A percentile compares a stretch with the other conserved stretches of the same genome.
These are phyloP conservation scores for Lagorchestes hirsutus DNA, from an alignment of 2,797 vertebrate genomes.

Conservation along the genomic window DNA sequence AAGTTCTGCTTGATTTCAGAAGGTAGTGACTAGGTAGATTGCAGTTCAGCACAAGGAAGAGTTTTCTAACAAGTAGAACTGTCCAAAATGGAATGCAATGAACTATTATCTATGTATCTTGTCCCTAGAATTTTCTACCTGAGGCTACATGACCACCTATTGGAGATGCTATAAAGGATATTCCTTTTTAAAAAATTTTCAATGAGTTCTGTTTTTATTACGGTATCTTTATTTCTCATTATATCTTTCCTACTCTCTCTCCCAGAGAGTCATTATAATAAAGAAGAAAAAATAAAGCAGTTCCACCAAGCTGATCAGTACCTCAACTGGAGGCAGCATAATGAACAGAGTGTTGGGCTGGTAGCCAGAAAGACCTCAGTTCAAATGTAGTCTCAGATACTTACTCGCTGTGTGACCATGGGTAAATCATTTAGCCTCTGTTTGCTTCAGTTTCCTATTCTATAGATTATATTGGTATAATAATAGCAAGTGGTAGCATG, in stretches of 20 bases:
- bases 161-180: not conserved
- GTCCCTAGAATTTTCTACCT: not conserved
- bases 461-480: no score
- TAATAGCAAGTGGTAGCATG: no score
- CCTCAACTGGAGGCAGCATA: not conserved
- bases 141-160: not conserved
- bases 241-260: not conserved
- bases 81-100: not conserved
- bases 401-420: no score
- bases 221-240: not conserved
- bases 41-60: not conserved
- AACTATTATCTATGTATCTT: not conserved
- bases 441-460: no score
- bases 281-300: not conserved
- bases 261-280: not conserved
- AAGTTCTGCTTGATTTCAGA: not conserved
- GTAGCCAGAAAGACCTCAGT: no score
- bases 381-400: no score
- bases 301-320: not conserved
- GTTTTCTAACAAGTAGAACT: not conserved
- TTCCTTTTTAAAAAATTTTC: not conserved
- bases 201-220: not conserved
- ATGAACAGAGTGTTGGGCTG: no score
- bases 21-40: not conserved
- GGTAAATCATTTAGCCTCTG: no score